Percentiles rank a stretch among this genome's conserved stretches.
phyloP scores from a whole-genome alignment of 2,888 invertebrate species.

The Graphium colonna region DNA sequence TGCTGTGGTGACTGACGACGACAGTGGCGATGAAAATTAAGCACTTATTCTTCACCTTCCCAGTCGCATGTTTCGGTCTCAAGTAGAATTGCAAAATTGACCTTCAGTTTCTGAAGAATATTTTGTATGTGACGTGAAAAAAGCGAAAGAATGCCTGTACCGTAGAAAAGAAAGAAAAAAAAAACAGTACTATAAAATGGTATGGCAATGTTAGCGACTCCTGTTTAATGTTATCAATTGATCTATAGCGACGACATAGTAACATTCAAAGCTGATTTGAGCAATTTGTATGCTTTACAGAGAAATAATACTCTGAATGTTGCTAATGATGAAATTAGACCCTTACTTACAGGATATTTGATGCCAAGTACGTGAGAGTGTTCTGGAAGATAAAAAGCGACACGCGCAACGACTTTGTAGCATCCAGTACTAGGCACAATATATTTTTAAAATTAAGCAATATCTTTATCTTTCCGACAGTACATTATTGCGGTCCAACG shows the following conservation, averaged over 20 bases:
- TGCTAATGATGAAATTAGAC: neutral
- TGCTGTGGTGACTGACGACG: conserved; percentile 20
- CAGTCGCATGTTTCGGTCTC: conserved; percentile 21
- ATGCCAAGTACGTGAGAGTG: neutral
- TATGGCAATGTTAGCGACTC: conserved; percentile 8
- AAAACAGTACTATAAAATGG: conserved; percentile 3
- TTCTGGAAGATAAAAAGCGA: no score
- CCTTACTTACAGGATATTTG: conserved; percentile 8
- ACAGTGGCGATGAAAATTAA: conserved; percentile 24
- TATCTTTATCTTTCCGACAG: conserved; percentile 12
- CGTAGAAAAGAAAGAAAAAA: conserved; percentile 20
- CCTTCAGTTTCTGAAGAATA: neutral
- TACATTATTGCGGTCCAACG: neutral
- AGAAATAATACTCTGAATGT: no score
- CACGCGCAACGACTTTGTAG: no score
- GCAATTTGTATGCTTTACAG: conserved; percentile 3
- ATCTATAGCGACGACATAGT: conserved; percentile 15
- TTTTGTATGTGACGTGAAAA: neutral
- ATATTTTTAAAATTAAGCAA: conserved; percentile 19
- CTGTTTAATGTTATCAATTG: conserved; percentile 15
- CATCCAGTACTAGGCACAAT: conserved; percentile 10
- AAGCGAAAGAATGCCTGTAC: conserved; percentile 7
- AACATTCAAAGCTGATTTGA: conserved; percentile 17
- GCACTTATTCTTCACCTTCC: conserved; percentile 22
- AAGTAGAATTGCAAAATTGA: conserved; percentile 14